These are phyloP conservation scores for Thaleichthys pacificus DNA, from an alignment of 2,797 vertebrate genomes.

Conservation along the genomic window DNA sequence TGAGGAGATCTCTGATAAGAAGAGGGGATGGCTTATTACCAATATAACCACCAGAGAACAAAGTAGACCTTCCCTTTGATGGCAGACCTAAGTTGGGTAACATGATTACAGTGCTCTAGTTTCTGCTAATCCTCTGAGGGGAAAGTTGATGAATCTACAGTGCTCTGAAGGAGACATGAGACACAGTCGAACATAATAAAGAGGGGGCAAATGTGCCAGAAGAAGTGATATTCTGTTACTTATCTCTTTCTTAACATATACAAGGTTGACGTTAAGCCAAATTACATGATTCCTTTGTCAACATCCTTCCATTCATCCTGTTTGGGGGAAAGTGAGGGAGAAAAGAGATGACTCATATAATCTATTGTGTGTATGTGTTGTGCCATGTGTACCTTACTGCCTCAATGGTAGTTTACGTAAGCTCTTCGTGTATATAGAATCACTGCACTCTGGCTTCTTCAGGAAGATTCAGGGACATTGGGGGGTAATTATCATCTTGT, in stretches of 20 bases:
- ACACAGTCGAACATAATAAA: constrained; percentile 3
- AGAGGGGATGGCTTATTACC: constrained; percentile 50
- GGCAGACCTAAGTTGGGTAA: constrained; percentile 66
- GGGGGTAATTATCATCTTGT: constrained; percentile 30
- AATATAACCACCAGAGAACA: constrained; percentile 56
- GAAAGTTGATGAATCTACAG: constrained; percentile 66
- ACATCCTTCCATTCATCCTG: constrained; percentile 3
- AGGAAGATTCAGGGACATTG: constrained; percentile 11
- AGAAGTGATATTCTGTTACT: constrained; percentile 9
- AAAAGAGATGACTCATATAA: constrained; percentile 23
- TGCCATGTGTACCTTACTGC: constrained; percentile 6
- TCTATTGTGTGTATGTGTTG: constrained; percentile 23
- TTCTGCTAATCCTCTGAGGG: constrained; percentile 68
- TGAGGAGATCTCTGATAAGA: constrained; percentile 45
- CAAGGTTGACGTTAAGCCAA: not conserved
- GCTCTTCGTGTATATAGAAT: constrained; percentile 39
- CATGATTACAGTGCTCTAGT: constrained; percentile 78
- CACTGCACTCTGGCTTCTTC: constrained; percentile 27
- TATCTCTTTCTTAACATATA: constrained; percentile 31
- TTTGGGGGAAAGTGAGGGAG: constrained; percentile 8
- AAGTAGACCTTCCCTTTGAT: constrained; percentile 64
- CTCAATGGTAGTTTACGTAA: constrained; percentile 7
- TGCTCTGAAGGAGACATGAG: constrained; percentile 43
- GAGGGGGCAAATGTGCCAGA: constrained; percentile 16
- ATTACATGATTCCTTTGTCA: constrained; percentile 3